phyloP scores from a whole-genome alignment of 2,113 vertebrate species.

The Microcebus murinus region DNA sequence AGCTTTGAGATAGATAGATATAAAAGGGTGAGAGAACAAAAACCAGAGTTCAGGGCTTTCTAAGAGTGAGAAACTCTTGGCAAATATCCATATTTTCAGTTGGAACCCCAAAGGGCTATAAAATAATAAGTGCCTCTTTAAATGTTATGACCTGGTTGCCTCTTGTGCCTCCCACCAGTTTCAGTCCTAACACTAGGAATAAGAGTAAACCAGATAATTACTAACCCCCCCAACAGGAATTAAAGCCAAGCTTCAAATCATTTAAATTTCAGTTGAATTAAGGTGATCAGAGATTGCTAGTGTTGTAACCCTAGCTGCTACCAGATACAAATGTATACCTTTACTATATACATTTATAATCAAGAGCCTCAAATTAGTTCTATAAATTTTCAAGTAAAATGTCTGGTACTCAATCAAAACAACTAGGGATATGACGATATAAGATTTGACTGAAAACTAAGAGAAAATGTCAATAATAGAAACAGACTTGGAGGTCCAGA shows the following conservation, averaged over 20 bases:
- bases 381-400: background rate
- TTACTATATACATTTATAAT: background rate
- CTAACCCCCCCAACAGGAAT: background rate
- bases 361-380: background rate
- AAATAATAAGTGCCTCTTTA: background rate
- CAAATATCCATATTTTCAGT: background rate
- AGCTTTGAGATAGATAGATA: background rate
- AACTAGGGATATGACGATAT: background rate
- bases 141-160: background rate
- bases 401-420: background rate
- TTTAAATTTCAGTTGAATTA: background rate
- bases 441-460: conserved; percentile 9
- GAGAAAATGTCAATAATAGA: background rate
- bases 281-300: background rate
- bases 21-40: background rate
- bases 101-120: background rate
- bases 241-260: background rate
- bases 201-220: background rate
- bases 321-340: background rate
- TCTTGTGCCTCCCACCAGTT: background rate
- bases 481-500: background rate
- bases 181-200: background rate
- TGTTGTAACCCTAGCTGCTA: background rate
- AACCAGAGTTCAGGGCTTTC: background rate
- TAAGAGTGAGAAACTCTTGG: background rate